phyloP scores from a whole-genome alignment of 2,113 vertebrate genomes.

The Melozone crissalis region DNA sequence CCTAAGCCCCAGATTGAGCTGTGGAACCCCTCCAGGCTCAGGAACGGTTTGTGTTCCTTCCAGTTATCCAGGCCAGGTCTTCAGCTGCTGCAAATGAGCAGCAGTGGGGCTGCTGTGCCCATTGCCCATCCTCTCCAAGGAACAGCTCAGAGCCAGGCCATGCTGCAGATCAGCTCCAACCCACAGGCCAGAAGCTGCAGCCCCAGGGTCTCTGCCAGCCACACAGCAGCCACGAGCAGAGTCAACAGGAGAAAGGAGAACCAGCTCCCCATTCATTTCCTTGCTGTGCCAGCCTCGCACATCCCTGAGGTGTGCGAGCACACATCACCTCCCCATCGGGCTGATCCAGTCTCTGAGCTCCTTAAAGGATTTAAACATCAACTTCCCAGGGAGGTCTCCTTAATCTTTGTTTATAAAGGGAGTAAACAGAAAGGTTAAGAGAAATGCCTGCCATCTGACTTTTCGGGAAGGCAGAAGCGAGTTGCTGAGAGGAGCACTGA shows the following conservation, averaged over 20 bases:
- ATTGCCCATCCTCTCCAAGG: neutral
- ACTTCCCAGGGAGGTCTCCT: neutral
- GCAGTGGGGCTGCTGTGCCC: neutral
- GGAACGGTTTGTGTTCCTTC: constrained; percentile 20
- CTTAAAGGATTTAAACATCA: neutral
- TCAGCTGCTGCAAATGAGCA: neutral
- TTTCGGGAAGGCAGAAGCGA: neutral
- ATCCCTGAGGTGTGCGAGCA: accelerated
- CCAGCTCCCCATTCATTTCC: accelerated
- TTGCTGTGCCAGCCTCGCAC: accelerated
- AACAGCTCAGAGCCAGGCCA: neutral
- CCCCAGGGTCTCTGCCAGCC: neutral
- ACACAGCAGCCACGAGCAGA: neutral
- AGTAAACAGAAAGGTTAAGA: constrained; percentile 22
- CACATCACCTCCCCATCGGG: accelerated
- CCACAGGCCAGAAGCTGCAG: constrained; percentile 40
- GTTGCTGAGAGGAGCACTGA: neutral
- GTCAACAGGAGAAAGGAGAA: neutral
- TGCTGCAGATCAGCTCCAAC: neutral
- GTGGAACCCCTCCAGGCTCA: neutral
- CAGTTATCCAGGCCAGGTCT: neutral
- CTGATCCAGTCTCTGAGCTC: neutral
- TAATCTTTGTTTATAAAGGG: neutral
- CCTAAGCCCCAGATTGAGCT: constrained; percentile 2
- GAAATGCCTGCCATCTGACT: neutral